Conservation (phyloP, 92 coral and sea anemone genomes). For the Ricordea florida region DNA sequence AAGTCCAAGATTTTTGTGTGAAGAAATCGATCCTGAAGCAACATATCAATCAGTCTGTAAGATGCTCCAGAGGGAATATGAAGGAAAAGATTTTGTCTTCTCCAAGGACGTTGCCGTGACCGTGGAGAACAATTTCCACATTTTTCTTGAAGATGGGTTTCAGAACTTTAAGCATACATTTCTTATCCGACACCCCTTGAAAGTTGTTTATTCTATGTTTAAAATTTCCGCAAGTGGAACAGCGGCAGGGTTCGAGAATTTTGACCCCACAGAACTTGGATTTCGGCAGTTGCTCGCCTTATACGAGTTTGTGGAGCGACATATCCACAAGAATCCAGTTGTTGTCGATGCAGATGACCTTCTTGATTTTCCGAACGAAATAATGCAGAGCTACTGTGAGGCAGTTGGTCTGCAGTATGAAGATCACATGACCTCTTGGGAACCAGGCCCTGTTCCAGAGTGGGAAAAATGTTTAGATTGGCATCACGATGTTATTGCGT, state of each 20-base stretch:
- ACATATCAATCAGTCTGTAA: conserved; percentile 65
- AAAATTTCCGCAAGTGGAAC: conserved; percentile 86
- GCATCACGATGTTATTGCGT: conserved; percentile 90
- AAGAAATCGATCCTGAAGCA: conserved; percentile 72
- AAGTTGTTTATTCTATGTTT: conserved; percentile 79
- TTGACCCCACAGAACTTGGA: conserved; percentile 89
- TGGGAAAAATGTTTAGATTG: conserved; percentile 95
- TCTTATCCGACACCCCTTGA: conserved; percentile 85
- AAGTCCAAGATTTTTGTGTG: conserved; percentile 70
- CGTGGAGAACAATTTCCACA: conserved; percentile 73
- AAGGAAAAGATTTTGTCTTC: conserved; percentile 82
- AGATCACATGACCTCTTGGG: conserved; percentile 91
- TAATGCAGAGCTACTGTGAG: conserved; percentile 86
- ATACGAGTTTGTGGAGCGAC: conserved; percentile 71
- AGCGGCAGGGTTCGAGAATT: conserved; percentile 96
- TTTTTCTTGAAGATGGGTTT: conserved; percentile 80
- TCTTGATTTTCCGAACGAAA: conserved; percentile 75
- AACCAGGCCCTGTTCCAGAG: conserved; percentile 86
- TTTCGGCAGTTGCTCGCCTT: conserved; percentile 87
- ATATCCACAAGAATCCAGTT: conserved; percentile 66
- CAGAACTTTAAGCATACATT: conserved; percentile 80
- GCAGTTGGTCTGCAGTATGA: conserved; percentile 82
- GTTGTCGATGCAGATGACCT: conserved; percentile 98
- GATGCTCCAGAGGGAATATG: conserved; percentile 77
- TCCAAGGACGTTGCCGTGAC: conserved; percentile 96